phyloP scores from a whole-genome alignment of 2,113 vertebrate genomes.

The Rhinoderma darwinii region DNA sequence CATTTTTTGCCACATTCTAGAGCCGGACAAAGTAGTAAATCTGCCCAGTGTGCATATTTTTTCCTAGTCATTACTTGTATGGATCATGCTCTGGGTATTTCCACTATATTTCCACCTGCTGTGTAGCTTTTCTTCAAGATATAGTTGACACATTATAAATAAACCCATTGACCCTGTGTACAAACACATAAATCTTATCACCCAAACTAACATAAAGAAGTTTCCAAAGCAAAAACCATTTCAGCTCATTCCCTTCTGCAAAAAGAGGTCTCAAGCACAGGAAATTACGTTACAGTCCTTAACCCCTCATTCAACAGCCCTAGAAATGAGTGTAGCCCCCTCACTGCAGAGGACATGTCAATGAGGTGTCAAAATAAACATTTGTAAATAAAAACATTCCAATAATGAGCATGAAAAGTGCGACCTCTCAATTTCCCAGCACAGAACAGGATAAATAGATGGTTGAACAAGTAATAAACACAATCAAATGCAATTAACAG shows the following conservation, averaged over 20 bases:
- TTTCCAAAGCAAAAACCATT: not conserved
- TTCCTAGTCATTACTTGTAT: not conserved
- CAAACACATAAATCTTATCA: slow-evolving; percentile 20
- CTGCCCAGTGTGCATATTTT: not conserved
- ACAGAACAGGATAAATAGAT: slow-evolving; percentile 44
- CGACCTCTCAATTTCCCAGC: slow-evolving; percentile 24
- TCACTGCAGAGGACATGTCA: slow-evolving; percentile 22
- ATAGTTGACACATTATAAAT: slow-evolving; percentile 12
- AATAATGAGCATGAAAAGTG: slow-evolving; percentile 26
- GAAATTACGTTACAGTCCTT: slow-evolving; percentile 4
- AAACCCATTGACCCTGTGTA: slow-evolving; percentile 13
- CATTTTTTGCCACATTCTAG: too few species aligned
- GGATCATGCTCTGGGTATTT: not conserved
- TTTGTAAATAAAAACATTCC: slow-evolving; percentile 46
- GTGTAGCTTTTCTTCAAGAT: slow-evolving; percentile 10
- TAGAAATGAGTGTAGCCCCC: slow-evolving; percentile 14
- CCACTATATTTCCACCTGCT: slow-evolving; percentile 11
- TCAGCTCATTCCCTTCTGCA: slow-evolving; percentile 14
- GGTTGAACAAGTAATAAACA: slow-evolving; percentile 32
- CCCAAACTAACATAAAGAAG: slow-evolving; percentile 3
- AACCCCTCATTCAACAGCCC: not conserved
- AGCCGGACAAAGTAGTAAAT: too few species aligned
- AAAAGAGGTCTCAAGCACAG: slow-evolving; percentile 1
- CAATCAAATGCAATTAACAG: slow-evolving; percentile 54
- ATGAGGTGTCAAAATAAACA: slow-evolving; percentile 44